Evolutionary conservation across 23 tunicate species (phyloP).

Genomic region (Aplidium turbinatum): DNA sequence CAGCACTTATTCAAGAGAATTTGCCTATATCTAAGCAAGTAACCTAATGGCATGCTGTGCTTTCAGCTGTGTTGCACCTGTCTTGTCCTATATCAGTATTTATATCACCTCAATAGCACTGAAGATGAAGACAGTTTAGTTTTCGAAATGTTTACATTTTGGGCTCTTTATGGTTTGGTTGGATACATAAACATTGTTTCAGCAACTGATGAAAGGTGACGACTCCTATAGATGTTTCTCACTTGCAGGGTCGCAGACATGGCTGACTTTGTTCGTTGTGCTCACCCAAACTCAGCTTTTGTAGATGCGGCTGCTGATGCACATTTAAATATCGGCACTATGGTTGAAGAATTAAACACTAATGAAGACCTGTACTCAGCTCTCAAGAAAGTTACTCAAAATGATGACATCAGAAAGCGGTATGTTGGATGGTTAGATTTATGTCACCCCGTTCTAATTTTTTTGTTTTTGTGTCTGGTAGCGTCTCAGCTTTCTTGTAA

Average conservation of each 20-base stretch:
- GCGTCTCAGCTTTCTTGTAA: too few species aligned
- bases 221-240: not conserved
- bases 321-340: constrained; percentile 78
- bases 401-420: constrained; percentile 44
- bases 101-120: too few species aligned
- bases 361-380: constrained; percentile 55
- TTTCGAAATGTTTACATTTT: too few species aligned
- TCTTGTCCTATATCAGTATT: too few species aligned
- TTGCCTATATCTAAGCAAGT: too few species aligned
- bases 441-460: too few species aligned
- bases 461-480: too few species aligned
- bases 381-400: constrained; percentile 45
- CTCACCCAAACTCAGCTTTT: constrained; percentile 73
- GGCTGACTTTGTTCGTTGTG: constrained; percentile 85
- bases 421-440: not conserved
- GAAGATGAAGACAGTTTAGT: too few species aligned
- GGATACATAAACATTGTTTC: not conserved
- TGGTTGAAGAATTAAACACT: constrained; percentile 94
- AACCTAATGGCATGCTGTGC: too few species aligned
- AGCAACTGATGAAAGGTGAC: not conserved
- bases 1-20: too few species aligned
- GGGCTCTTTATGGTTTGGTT: too few species aligned
- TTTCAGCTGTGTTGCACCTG: too few species aligned
- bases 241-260: constrained; percentile 82
- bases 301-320: constrained; percentile 93